Evolutionary conservation across 2,888 invertebrate genomes (phyloP).

Genomic region (Stenichneumon culpator): DNA sequence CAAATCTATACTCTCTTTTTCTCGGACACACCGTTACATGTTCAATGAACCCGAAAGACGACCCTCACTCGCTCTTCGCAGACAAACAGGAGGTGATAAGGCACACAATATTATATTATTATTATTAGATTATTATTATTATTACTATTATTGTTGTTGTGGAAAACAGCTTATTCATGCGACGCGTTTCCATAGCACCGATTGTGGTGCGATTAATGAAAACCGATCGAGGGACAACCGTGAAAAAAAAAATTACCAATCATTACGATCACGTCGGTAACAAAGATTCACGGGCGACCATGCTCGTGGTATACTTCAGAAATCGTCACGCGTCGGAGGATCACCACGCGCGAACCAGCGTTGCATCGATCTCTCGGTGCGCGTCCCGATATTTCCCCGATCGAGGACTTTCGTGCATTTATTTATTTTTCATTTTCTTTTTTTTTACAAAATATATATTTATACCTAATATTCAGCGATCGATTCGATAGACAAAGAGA

Average conservation of each 20-base stretch:
- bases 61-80: slow-evolving; percentile 22
- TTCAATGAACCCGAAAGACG: slow-evolving; percentile 28
- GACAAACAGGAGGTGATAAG: slow-evolving; percentile 70
- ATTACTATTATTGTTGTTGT: slow-evolving; percentile 41
- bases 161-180: slow-evolving; percentile 1
- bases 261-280: not conserved
- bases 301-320: no score
- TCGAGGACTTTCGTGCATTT: slow-evolving; percentile 34
- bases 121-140: slow-evolving; percentile 47
- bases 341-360: not conserved
- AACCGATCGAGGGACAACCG: slow-evolving; percentile 6
- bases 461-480: slow-evolving; percentile 18
- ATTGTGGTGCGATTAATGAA: not conserved
- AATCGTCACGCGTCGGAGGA: not conserved
- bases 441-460: slow-evolving; percentile 38
- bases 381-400: not conserved
- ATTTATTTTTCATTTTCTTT: slow-evolving; percentile 16
- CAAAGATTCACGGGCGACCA: not conserved
- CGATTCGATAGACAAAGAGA: slow-evolving; percentile 10
- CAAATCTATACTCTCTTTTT: slow-evolving; percentile 13
- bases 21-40: not conserved
- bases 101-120: slow-evolving; percentile 69
- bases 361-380: not conserved
- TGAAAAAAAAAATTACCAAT: not conserved
- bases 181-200: slow-evolving; percentile 18